Evolutionary conservation across 1,140 invertebrate species (phyloP).

Genomic region (Neomicropteryx cornuta): DNA sequence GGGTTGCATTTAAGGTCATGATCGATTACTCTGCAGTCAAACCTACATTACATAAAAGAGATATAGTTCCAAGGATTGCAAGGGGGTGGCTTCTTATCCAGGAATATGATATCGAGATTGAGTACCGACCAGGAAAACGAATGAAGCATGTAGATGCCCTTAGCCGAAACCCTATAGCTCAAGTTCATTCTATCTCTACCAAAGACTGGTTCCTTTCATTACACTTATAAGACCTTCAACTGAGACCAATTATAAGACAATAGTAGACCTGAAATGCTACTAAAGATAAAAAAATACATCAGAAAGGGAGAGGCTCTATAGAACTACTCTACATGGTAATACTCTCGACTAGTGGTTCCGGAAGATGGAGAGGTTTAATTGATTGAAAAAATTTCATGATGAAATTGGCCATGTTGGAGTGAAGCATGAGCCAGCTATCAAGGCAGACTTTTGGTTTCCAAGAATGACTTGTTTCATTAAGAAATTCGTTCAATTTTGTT

Average conservation of each 20-base stretch:
- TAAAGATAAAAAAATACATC: slow-evolving; percentile 6
- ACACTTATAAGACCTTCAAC: not conserved
- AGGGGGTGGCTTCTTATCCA: slow-evolving; percentile 19
- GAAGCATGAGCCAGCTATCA: slow-evolving; percentile 14
- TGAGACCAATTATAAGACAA: slow-evolving; percentile 3
- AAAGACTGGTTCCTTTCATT: slow-evolving; percentile 15
- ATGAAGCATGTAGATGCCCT: slow-evolving; percentile 18
- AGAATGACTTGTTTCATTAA: slow-evolving; percentile 16
- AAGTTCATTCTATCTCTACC: slow-evolving; percentile 10
- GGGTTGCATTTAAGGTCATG: slow-evolving; percentile 24
- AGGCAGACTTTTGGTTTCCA: slow-evolving; percentile 17
- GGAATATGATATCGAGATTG: slow-evolving; percentile 17
- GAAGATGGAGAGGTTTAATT: slow-evolving; percentile 14
- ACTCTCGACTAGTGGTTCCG: slow-evolving; percentile 17
- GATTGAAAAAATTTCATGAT: slow-evolving; percentile 10
- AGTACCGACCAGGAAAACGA: slow-evolving; percentile 16
- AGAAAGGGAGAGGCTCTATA: slow-evolving; percentile 13
- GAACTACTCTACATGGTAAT: slow-evolving; percentile 16
- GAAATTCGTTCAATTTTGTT: slow-evolving; percentile 14
- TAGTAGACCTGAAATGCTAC: slow-evolving; percentile 2
- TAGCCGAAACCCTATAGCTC: slow-evolving; percentile 9
- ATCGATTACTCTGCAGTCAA: slow-evolving; percentile 17
- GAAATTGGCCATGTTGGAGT: slow-evolving; percentile 18
- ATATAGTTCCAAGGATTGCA: slow-evolving; percentile 13
- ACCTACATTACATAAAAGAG: slow-evolving; percentile 12